These are phyloP conservation scores for Quadroppia sp. DNA, from an alignment of 2,888 invertebrate species.

Conservation along the genomic window DNA sequence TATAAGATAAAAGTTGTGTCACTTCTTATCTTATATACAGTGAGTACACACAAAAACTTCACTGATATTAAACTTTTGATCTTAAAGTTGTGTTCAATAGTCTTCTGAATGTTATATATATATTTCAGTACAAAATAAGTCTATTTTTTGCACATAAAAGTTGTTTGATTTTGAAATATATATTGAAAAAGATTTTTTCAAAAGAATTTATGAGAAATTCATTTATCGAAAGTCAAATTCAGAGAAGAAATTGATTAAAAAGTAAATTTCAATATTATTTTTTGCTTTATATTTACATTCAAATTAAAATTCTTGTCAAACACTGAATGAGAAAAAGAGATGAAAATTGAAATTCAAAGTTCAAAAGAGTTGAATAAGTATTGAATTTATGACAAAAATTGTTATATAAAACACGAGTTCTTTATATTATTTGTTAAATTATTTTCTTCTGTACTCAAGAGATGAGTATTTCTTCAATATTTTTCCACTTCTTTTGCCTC, in stretches of 20 bases:
- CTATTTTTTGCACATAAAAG: background rate
- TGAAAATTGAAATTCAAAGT: constrained; percentile 13
- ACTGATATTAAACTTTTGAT: constrained; percentile 18
- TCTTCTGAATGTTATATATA: background rate
- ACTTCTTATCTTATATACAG: background rate
- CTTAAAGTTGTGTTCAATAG: background rate
- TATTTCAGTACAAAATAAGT: background rate
- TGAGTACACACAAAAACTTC: background rate
- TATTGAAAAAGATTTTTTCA: background rate
- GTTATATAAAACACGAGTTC: background rate
- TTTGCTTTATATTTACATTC: background rate
- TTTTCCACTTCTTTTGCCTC: background rate
- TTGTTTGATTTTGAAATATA: background rate
- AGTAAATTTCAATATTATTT: background rate
- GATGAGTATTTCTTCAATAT: background rate
- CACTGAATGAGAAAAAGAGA: background rate
- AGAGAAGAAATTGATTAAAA: background rate
- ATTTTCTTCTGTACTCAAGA: background rate
- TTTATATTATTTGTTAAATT: background rate
- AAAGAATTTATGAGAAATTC: background rate
- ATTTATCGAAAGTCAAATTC: background rate
- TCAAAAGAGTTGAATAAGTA: background rate
- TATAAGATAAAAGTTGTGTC: constrained; percentile 25
- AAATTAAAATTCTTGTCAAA: background rate
- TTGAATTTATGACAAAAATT: too few relatives aligned